Evolutionary conservation across 1,140 invertebrate genomes (phyloP).

Genomic region (Babylonia areolata): DNA sequence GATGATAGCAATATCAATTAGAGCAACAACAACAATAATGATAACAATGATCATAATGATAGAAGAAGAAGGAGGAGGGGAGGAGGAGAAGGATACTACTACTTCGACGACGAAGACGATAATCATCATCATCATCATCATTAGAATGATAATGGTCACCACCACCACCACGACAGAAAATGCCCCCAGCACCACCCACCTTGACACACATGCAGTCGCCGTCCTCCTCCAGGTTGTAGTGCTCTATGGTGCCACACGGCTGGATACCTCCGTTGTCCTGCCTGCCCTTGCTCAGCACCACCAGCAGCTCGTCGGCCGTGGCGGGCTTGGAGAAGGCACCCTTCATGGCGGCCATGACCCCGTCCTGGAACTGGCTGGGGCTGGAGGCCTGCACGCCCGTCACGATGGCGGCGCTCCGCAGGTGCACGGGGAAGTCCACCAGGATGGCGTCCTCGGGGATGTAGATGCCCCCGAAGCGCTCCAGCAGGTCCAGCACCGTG

Average conservation of each 20-base stretch:
- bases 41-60: too few species aligned
- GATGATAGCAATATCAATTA: too few species aligned
- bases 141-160: too few species aligned
- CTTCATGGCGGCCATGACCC: constrained; percentile 51
- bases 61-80: too few species aligned
- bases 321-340: constrained; percentile 47
- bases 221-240: constrained; percentile 43
- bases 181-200: too few species aligned
- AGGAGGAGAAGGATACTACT: too few species aligned
- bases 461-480: constrained; percentile 52
- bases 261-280: constrained; percentile 45
- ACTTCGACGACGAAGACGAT: too few species aligned
- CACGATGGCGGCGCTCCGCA: constrained; percentile 45
- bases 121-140: too few species aligned
- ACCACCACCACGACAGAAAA: too few species aligned
- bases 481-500: constrained; percentile 46
- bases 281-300: constrained; percentile 39
- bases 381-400: constrained; percentile 45
- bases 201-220: constrained; percentile 48
- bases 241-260: constrained; percentile 44
- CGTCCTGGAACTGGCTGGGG: constrained; percentile 44
- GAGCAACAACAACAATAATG: too few species aligned
- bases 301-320: constrained; percentile 45
- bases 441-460: constrained; percentile 54
- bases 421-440: constrained; percentile 54